phyloP scores from a whole-genome alignment of 1,140 invertebrate species.

The Philaenus spumarius region DNA sequence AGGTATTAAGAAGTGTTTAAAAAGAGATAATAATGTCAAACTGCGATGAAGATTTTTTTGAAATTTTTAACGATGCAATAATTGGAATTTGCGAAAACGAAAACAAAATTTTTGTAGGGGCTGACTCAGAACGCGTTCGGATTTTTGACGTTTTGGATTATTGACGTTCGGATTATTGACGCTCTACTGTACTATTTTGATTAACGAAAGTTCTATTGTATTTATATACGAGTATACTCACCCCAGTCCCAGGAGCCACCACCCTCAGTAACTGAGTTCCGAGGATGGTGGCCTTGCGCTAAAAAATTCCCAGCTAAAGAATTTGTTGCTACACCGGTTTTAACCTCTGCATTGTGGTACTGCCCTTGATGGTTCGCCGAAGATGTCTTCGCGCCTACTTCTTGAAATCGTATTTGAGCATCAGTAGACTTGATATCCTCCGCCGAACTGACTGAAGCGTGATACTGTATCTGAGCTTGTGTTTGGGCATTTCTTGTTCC shows the following conservation, averaged over 20 bases:
- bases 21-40: too few species aligned
- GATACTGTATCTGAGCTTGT: background rate
- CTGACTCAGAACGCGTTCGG: too few species aligned
- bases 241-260: conserved; percentile 64
- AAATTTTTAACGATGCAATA: too few species aligned
- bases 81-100: too few species aligned
- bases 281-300: conserved; percentile 40
- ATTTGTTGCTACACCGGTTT: conserved; percentile 9
- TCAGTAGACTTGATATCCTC: background rate
- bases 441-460: background rate
- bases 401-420: background rate
- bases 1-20: too few species aligned
- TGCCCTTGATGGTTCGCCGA: background rate
- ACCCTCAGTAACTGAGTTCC: conserved; percentile 52
- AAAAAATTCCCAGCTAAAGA: conserved; percentile 37
- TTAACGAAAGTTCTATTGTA: too few species aligned
- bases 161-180: too few species aligned
- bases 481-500: background rate
- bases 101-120: too few species aligned
- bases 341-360: background rate
- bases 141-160: too few species aligned
- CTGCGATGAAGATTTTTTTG: too few species aligned
- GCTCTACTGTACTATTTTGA: too few species aligned
- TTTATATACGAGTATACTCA: too few species aligned
- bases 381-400: background rate